Percentiles rank a stretch among this genome's conserved stretches.
Evolutionary conservation across 2,797 vertebrate genomes (phyloP).

Genomic region (Anisognathus igniventris): DNA sequence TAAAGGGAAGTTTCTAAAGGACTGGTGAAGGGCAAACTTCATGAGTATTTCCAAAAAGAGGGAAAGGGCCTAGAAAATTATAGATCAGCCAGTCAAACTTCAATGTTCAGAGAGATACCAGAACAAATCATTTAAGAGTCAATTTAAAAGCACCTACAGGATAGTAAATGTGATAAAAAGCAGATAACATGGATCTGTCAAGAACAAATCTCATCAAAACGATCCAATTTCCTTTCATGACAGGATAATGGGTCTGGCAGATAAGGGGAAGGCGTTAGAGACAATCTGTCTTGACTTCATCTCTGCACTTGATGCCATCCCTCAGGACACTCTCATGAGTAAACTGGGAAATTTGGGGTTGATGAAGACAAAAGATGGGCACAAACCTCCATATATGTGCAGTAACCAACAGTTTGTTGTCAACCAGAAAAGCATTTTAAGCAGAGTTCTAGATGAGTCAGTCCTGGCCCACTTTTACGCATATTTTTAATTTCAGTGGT

Average conservation of each 20-base stretch:
- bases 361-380: background rate
- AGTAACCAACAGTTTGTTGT: background rate
- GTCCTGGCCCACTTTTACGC: background rate
- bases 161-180: slow-evolving; percentile 38
- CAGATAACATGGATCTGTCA: slow-evolving; percentile 19
- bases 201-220: slow-evolving; percentile 33
- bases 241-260: background rate
- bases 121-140: slow-evolving; percentile 6
- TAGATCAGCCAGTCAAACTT: background rate
- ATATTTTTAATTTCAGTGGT: background rate
- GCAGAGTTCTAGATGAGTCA: background rate
- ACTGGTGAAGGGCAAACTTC: background rate
- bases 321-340: background rate
- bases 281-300: background rate
- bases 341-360: background rate
- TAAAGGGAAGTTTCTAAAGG: background rate
- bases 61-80: background rate
- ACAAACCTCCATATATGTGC: background rate
- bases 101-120: background rate
- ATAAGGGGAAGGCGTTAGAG: background rate
- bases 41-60: background rate
- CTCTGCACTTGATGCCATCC: background rate
- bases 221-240: background rate
- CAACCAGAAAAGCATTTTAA: background rate
- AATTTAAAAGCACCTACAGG: slow-evolving; percentile 14